These are phyloP conservation scores for Stictonetta naevosa DNA, from an alignment of 2,113 vertebrate species.

Conservation along the genomic window DNA sequence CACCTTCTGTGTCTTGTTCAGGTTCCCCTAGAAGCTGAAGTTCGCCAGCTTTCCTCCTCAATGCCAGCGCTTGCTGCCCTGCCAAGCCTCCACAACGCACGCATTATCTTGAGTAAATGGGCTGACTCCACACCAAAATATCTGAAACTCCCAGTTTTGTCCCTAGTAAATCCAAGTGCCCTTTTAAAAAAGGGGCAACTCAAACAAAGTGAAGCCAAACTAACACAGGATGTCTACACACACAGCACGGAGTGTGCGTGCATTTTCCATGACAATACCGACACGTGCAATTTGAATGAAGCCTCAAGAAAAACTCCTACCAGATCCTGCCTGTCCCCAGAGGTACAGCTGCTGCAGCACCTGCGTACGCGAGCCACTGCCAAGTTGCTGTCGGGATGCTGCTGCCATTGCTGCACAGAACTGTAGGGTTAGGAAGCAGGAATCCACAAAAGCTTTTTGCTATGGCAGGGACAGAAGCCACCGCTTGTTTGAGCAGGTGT, in stretches of 20 bases:
- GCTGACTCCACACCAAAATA: background rate
- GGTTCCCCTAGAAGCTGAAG: background rate
- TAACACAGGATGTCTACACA: background rate
- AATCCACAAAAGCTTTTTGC: background rate
- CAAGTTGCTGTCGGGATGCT: background rate
- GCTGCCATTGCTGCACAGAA: fast-evolving
- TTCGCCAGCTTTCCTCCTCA: background rate
- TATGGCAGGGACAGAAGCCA: background rate
- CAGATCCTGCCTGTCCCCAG: background rate
- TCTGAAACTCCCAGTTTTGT: background rate
- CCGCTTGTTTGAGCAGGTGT: background rate
- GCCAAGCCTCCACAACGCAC: background rate
- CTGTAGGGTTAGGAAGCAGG: background rate
- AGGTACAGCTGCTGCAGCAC: background rate
- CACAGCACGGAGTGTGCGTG: background rate
- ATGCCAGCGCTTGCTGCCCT: fast-evolving
- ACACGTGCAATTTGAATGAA: background rate
- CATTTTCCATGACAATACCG: background rate
- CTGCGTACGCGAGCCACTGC: fast-evolving
- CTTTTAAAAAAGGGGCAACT: background rate
- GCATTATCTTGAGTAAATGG: slow-evolving; percentile 4
- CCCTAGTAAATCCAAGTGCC: background rate
- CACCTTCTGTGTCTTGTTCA: background rate
- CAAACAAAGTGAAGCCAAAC: background rate
- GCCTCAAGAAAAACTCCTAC: background rate